Conservation (phyloP, 1,140 invertebrate genomes). For the Ptiloglossa arizonensis region DNA sequence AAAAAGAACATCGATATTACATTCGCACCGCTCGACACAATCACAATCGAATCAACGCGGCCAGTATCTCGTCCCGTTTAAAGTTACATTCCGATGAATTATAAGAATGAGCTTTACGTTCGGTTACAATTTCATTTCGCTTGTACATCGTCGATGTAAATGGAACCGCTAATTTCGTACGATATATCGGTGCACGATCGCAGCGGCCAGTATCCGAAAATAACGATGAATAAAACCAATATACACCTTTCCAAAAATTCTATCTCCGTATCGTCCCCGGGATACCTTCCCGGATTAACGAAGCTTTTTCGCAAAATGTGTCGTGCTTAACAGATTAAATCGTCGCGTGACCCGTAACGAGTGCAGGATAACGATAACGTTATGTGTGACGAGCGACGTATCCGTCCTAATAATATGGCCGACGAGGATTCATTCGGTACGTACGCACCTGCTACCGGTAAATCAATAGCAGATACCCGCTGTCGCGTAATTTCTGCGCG, state of each 20-base stretch:
- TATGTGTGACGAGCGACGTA: slow-evolving; percentile 26
- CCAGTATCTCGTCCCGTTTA: too few species aligned
- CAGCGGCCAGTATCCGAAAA: too few species aligned
- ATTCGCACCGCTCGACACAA: too few species aligned
- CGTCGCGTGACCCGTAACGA: too few species aligned
- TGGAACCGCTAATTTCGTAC: too few species aligned
- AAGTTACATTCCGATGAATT: too few species aligned
- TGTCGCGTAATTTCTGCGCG: slow-evolving; percentile 65
- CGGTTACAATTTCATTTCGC: too few species aligned
- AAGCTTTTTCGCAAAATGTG: background rate
- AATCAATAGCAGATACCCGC: slow-evolving; percentile 71
- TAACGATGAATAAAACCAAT: background rate
- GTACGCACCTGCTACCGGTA: slow-evolving; percentile 68
- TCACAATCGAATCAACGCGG: too few species aligned
- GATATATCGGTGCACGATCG: too few species aligned
- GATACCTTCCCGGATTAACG: background rate
- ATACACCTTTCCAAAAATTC: background rate
- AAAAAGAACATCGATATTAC: too few species aligned
- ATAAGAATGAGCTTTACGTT: too few species aligned
- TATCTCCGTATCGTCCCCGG: background rate
- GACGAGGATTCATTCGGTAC: slow-evolving; percentile 59
- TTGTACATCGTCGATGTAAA: too few species aligned
- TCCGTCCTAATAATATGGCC: slow-evolving; percentile 56
- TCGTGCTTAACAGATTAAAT: background rate
- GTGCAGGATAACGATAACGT: background rate